These are phyloP conservation scores for Camptogramma bilineatum DNA, from an alignment of 2,888 invertebrate genomes.

Conservation along the genomic window DNA sequence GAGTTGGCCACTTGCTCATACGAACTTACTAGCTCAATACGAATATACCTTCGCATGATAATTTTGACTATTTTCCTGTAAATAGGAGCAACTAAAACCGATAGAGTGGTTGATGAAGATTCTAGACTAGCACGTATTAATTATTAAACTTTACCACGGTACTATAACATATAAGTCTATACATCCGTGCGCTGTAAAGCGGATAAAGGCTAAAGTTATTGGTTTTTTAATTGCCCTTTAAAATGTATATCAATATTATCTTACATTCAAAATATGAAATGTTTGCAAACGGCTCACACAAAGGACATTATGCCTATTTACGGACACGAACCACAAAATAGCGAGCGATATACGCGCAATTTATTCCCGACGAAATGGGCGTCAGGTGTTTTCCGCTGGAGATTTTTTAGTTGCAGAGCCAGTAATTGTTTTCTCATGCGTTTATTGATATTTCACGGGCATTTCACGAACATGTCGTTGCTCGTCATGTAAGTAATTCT, in stretches of 20 bases:
- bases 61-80: no score
- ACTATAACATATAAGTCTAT: no score
- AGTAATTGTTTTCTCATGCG: background rate
- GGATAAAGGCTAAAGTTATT: background rate
- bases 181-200: background rate
- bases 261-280: constrained; percentile 6
- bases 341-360: constrained; percentile 57
- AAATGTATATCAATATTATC: constrained; percentile 1
- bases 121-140: no score
- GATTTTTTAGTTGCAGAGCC: constrained; percentile 8
- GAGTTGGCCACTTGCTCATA: no score
- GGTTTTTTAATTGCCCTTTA: background rate
- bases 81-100: no score
- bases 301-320: constrained; percentile 21
- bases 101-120: no score
- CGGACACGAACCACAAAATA: constrained; percentile 53
- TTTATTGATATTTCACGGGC: background rate
- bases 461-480: background rate
- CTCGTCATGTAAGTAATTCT: no score
- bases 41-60: no score
- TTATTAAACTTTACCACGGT: no score
- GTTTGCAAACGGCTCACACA: constrained; percentile 11
- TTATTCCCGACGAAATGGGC: constrained; percentile 54
- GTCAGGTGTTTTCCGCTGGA: constrained; percentile 54
- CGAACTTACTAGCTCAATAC: no score